A percentile compares a stretch with the other conserved stretches of the same genome.
These are phyloP conservation scores for Danionella cerebrum DNA, from an alignment of 2,113 vertebrate species.

Conservation along the genomic window DNA sequence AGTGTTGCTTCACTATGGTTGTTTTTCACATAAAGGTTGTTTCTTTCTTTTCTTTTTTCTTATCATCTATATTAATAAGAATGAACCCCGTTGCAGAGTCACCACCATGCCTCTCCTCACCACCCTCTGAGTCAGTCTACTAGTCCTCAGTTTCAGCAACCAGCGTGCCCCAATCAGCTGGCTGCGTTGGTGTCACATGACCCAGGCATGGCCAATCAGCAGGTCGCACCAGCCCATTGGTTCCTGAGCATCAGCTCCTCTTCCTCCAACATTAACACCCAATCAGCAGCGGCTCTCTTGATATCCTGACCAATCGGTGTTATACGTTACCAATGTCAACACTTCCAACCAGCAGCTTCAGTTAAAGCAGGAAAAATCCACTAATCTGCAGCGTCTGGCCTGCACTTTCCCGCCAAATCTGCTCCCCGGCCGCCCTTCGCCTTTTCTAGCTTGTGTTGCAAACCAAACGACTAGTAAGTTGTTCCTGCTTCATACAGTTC, in stretches of 20 bases:
- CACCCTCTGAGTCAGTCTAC: slow-evolving; percentile 99
- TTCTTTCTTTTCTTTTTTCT: slow-evolving; percentile 83
- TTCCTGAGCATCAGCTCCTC: slow-evolving; percentile 96
- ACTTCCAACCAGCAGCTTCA: slow-evolving; percentile 98
- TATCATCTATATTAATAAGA: slow-evolving; percentile 99
- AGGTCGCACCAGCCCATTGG: slow-evolving; percentile 99
- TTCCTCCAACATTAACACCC: slow-evolving; percentile 96
- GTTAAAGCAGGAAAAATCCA: slow-evolving; percentile 99
- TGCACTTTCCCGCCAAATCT: slow-evolving; percentile 99
- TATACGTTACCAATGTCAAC: slow-evolving; percentile 99
- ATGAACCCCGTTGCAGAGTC: slow-evolving; percentile 99
- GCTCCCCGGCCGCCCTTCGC: slow-evolving; percentile 98
- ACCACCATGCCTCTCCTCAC: slow-evolving; percentile 99
- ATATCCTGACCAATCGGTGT: slow-evolving; percentile 99
- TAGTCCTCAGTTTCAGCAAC: slow-evolving; percentile 99
- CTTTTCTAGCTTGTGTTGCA: slow-evolving; percentile 99
- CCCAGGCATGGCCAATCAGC: slow-evolving; percentile 99
- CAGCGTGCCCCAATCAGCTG: slow-evolving; percentile 99
- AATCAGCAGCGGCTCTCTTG: slow-evolving; percentile 98
- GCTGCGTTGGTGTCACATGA: slow-evolving; percentile 99
- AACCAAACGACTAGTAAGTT: slow-evolving; percentile 99
- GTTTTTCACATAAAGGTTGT: slow-evolving; percentile 82
- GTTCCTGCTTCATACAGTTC: slow-evolving; percentile 99
- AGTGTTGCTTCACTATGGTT: no score
- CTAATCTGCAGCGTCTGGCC: slow-evolving; percentile 96